These are phyloP conservation scores for Procavia capensis DNA, from an alignment of 2,113 vertebrate species.

Conservation along the genomic window DNA sequence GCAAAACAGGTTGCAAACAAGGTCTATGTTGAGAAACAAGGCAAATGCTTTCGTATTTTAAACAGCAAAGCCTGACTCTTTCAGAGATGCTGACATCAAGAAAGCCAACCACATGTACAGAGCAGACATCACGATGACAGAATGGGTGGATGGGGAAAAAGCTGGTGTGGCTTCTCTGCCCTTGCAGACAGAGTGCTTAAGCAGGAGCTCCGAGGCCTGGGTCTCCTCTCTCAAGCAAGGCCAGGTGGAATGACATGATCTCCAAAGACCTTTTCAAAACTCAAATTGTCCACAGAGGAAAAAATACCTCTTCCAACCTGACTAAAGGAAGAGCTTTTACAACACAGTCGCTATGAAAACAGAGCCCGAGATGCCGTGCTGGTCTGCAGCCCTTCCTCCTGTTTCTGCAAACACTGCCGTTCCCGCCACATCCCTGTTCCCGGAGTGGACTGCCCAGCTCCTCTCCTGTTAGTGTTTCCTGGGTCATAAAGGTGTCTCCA, in stretches of 20 bases:
- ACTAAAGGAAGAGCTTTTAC: background rate
- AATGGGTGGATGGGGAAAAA: background rate
- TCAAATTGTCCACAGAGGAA: accelerated
- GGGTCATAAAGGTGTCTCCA: background rate
- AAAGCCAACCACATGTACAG: background rate
- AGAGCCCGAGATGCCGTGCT: background rate
- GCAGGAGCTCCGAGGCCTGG: too few species aligned
- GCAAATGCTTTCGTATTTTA: background rate
- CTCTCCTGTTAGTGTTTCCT: background rate
- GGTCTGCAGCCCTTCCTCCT: accelerated
- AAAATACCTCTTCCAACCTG: background rate
- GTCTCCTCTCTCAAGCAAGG: background rate
- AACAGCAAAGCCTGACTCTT: background rate
- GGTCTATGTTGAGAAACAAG: accelerated
- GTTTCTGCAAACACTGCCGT: background rate
- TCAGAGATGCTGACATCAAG: too few species aligned
- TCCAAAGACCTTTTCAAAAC: background rate
- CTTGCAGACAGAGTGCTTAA: accelerated
- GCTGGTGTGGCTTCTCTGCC: accelerated
- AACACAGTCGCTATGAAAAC: background rate
- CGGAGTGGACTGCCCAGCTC: too few species aligned
- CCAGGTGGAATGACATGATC: background rate
- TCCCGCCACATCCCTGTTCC: background rate
- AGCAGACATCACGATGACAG: background rate
- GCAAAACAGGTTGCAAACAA: background rate